phyloP scores from a whole-genome alignment of 2,888 invertebrate genomes.

The Halictus quadricinctus region DNA sequence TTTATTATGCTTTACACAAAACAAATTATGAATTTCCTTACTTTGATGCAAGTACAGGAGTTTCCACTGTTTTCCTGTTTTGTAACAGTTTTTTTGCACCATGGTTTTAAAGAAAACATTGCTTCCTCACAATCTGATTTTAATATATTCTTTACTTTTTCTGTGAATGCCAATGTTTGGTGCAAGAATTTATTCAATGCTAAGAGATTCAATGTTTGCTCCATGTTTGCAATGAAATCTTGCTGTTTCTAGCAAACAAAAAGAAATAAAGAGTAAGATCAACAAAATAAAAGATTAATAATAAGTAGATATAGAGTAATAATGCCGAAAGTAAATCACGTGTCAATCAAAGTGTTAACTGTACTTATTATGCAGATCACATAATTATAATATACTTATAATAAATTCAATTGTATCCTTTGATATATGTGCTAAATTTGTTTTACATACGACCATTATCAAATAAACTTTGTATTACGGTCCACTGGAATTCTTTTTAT shows the following conservation, averaged over 20 bases:
- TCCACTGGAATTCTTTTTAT: conserved; percentile 26
- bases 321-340: conserved; percentile 22
- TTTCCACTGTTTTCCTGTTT: conserved; percentile 66
- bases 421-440: conserved; percentile 20
- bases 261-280: conserved; percentile 35
- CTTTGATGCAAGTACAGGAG: conserved; percentile 74
- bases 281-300: conserved; percentile 33
- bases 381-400: conserved; percentile 18
- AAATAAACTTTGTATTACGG: conserved; percentile 11
- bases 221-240: conserved; percentile 31
- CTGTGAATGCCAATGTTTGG: conserved; percentile 66
- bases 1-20: conserved; percentile 2
- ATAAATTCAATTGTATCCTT: conserved; percentile 17
- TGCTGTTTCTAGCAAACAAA: conserved; percentile 43
- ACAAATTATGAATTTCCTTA: conserved; percentile 63
- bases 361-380: conserved; percentile 4
- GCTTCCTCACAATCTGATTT: conserved; percentile 77
- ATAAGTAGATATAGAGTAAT: neutral
- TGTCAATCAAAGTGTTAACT: conserved; percentile 74
- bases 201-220: conserved; percentile 60
- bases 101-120: conserved; percentile 75
- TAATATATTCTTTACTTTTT: conserved; percentile 71
- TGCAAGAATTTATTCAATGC: conserved; percentile 68
- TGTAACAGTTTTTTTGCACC: conserved; percentile 70
- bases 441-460: neutral